phyloP scores from a whole-genome alignment of 2,797 vertebrate species.

The Todus mexicanus region DNA sequence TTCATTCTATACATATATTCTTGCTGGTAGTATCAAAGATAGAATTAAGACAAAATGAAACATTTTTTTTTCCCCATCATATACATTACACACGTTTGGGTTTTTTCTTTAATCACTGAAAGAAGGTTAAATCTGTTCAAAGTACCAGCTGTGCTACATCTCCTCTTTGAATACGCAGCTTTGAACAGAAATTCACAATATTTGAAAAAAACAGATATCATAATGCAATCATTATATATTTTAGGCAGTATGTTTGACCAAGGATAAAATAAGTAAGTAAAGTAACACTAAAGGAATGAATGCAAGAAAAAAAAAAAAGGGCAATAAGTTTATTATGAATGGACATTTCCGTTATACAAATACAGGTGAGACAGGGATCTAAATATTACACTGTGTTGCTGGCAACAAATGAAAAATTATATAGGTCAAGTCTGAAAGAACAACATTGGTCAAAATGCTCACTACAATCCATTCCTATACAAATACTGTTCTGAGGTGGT shows the following conservation, averaged over 20 bases:
- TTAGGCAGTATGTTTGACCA: background rate
- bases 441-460: background rate
- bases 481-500: background rate
- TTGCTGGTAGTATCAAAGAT: background rate
- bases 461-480: background rate
- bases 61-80: background rate
- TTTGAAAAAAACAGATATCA: background rate
- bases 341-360: background rate
- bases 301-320: background rate
- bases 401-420: background rate
- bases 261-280: background rate
- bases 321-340: background rate
- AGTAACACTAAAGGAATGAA: background rate
- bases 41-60: background rate
- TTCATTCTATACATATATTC: background rate
- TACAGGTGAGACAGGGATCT: background rate
- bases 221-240: background rate
- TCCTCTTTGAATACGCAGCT: background rate
- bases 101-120: background rate
- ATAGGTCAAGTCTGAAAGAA: background rate
- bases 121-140: background rate
- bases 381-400: background rate
- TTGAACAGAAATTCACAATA: background rate
- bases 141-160: background rate
- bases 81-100: no score